A percentile compares a stretch with the other conserved stretches of the same genome.
These are phyloP conservation scores for Butorides virescens DNA, from an alignment of 2,113 vertebrate species.

Conservation along the genomic window DNA sequence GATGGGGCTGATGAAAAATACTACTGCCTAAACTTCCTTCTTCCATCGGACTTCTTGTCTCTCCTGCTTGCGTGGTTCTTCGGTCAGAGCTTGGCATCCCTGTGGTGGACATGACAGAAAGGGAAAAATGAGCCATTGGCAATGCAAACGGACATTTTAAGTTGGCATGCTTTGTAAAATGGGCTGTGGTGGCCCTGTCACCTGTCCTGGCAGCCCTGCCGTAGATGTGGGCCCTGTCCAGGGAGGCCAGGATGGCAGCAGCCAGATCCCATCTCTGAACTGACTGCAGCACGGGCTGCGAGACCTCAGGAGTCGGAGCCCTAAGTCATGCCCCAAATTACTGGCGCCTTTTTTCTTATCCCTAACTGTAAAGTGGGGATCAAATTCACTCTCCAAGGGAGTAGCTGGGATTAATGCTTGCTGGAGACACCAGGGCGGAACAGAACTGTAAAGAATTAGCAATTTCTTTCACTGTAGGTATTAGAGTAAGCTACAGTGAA, in stretches of 20 bases:
- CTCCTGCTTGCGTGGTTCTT: neutral
- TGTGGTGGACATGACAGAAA: neutral
- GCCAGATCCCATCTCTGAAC: neutral
- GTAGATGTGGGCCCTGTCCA: rapidly evolving
- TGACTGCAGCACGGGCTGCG: rapidly evolving
- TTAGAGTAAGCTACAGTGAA: neutral
- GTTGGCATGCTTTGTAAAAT: no score
- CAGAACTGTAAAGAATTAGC: neutral
- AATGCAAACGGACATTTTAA: neutral
- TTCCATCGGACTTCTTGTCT: neutral
- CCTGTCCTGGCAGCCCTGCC: neutral
- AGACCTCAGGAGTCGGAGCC: neutral
- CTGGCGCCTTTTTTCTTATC: neutral
- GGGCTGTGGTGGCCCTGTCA: rapidly evolving
- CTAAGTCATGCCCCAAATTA: neutral
- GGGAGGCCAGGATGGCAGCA: neutral
- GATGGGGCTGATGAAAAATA: neutral
- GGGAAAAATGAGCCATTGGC: neutral
- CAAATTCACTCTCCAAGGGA: neutral
- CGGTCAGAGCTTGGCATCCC: neutral
- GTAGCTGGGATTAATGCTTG: neutral
- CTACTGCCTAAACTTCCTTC: neutral
- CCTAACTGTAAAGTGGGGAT: neutral
- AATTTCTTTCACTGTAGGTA: neutral
- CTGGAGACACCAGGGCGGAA: neutral